Evolutionary conservation across 2,888 invertebrate genomes (phyloP).

Genomic region (Spatulosminthurus flaviceps): DNA sequence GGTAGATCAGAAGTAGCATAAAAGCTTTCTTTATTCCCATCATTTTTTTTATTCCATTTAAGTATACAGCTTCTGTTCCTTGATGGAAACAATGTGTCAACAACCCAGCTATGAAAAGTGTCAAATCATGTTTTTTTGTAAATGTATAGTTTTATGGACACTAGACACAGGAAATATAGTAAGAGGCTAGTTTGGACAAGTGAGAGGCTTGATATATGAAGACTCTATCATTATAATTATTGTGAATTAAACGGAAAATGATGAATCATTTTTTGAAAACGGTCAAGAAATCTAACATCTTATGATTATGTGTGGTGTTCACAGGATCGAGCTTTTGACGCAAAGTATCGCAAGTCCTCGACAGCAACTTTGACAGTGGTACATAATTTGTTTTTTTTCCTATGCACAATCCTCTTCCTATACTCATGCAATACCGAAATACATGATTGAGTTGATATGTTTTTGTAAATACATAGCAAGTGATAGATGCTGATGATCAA

Average conservation of each 20-base stretch:
- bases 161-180: not conserved
- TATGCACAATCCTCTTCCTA: not conserved
- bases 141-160: not conserved
- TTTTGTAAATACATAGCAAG: conserved; percentile 16
- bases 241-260: conserved; percentile 18
- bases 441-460: not conserved
- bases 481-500: conserved; percentile 47
- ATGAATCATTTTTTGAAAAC: conserved; percentile 6
- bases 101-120: conserved; percentile 16
- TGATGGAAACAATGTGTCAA: conserved; percentile 24
- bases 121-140: conserved; percentile 29
- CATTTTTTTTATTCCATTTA: not conserved
- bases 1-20: too few species aligned
- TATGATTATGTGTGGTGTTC: not conserved
- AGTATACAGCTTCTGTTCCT: not conserved
- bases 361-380: conserved; percentile 86
- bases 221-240: not conserved
- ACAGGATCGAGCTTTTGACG: conserved; percentile 85
- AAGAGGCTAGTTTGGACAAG: too few species aligned
- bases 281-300: not conserved
- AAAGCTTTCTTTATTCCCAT: not conserved
- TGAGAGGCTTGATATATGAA: too few species aligned
- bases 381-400: conserved; percentile 65
- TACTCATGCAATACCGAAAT: not conserved
- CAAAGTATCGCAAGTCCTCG: conserved; percentile 78